Evolutionary conservation across 1,140 invertebrate species (phyloP), one percentile per base, ranked within the genome.

Genomic region (Acromyrmex heyeri): DNA sequence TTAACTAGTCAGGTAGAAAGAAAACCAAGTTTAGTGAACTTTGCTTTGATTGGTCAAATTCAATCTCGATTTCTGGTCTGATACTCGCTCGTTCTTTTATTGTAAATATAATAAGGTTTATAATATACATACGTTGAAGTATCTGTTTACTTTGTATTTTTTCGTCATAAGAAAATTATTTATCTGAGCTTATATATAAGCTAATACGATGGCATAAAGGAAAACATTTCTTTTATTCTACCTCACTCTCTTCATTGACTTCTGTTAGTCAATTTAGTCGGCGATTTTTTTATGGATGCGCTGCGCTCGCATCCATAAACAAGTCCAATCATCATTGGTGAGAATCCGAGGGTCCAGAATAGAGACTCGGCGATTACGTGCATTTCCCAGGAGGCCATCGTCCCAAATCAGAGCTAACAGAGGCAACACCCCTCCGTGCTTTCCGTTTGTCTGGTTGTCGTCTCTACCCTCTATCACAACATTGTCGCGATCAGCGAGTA

Each of bases 281-380:
- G 24, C 2, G 55, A 85, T 55, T 83, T 86, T 24, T 72, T 85
- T 30, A n/a, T n/a, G n/a, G n/a, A n/a, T n/a, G 18, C 44, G 72
- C 70, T 67, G 30, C 57, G 77, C 44, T 24, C 72, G 76, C 67
- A 83, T 90, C 85, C 85, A 91, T 93, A 93, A 94, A 94, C 93
- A 94, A 94, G 91, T 91, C 30, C 38, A 89, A 86, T 93, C 82
- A 85, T 88, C 7, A 50, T 89, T 14, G 59, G 69, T 50, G 91
- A 93, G 93, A 93, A 93, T 90, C 81, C 88, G 76, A 48, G 64
- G 78, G 85, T 91, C 70, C 85, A 91, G 93, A 93, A 93, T 92
- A 91, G 93, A 53, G 81, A 93, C 72, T 88, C 81, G 87, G 87
- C 94, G 94, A 95, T 95, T 95, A 95, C 92, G 92, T 91, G 93